These are phyloP conservation scores for Corbicula japonica DNA, from an alignment of 2,888 invertebrate species.

Conservation along the genomic window DNA sequence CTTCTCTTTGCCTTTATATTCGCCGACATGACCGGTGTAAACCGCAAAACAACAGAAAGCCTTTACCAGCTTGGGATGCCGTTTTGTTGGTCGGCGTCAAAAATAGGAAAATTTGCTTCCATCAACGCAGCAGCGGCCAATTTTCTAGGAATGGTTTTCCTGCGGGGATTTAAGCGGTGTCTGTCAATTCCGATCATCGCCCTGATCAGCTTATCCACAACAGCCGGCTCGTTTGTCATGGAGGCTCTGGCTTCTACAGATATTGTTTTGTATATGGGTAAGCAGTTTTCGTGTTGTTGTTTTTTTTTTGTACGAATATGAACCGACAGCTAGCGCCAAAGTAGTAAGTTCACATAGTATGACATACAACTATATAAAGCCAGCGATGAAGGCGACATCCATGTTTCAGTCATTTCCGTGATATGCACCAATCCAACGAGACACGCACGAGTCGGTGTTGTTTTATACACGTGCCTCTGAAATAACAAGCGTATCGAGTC, in stretches of 20 bases:
- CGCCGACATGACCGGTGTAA: constrained; percentile 33
- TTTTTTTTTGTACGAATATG: too few species aligned
- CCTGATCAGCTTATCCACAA: constrained; percentile 22
- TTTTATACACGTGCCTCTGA: too few species aligned
- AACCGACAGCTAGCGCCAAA: too few species aligned
- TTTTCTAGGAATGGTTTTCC: constrained; percentile 16
- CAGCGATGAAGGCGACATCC: too few species aligned
- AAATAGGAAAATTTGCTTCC: constrained; percentile 44
- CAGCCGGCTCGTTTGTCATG: constrained; percentile 30
- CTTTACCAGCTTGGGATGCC: constrained; percentile 52
- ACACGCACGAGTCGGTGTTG: too few species aligned
- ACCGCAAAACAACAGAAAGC: constrained; percentile 40
- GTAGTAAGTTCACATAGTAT: too few species aligned
- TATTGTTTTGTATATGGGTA: constrained; percentile 47
- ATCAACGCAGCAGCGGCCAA: constrained; percentile 14
- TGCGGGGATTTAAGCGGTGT: constrained; percentile 29
- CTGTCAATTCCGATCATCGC: constrained; percentile 37
- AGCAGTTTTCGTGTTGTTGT: neutral
- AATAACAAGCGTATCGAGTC: too few species aligned
- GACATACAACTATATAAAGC: too few species aligned
- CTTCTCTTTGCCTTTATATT: constrained; percentile 46
- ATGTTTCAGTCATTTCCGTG: too few species aligned
- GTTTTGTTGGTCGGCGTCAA: constrained; percentile 50
- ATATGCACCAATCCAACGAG: too few species aligned
- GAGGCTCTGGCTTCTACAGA: constrained; percentile 45